Base-by-base conservation (phyloP, 64 coral and sea anemone genomes). In the Actinia equina region DNA sequence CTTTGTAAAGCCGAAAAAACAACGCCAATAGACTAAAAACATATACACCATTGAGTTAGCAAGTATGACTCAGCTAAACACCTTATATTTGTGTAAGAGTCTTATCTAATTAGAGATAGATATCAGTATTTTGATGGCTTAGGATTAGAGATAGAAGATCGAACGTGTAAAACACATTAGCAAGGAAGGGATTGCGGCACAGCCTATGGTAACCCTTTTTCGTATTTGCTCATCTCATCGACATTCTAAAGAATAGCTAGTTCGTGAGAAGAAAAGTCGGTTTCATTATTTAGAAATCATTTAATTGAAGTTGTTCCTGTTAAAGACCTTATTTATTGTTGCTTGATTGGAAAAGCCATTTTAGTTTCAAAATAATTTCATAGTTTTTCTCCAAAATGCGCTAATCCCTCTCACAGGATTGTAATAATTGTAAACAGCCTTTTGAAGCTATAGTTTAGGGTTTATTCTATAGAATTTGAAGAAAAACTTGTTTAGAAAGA, bases 71-170 rank as follows among this genome's bases (percentile, higher is more conserved):
- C 69, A 74, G 22, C 69, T 74, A 74, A 74, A 74, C 25, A 41
- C 69, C 69, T 41, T 74, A 74, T 74, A 74, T 74, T 74, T 74
- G 69, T 27, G 25, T 74, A 74, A 74, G 25, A 74, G 22, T 74
- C 23, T 74, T 74, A 74, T 74, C 69, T 74, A 74, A 74, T 74
- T 74, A 74, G 11, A 74, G 69, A 74, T 74, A 13, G 26, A 74
- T 41, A 74, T 74, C 69, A 74, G 26, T 14, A 41, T 74, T 13
- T 74, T 13, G 27, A 74, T 74, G 69, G 69, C 26, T 30, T 26
- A 74, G 69, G 69, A 74, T 74, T 74, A 37, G 10, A 65, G 62
- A 65, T 65, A 65, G 19, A 7, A 65, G 69, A 30, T 74, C 69
- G 69, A 27, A 74, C 26, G 69, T 27, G 26, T 30, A 74, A 74